Conservation (phyloP, 2,113 vertebrate genomes). For the Phaetusa simplex region DNA sequence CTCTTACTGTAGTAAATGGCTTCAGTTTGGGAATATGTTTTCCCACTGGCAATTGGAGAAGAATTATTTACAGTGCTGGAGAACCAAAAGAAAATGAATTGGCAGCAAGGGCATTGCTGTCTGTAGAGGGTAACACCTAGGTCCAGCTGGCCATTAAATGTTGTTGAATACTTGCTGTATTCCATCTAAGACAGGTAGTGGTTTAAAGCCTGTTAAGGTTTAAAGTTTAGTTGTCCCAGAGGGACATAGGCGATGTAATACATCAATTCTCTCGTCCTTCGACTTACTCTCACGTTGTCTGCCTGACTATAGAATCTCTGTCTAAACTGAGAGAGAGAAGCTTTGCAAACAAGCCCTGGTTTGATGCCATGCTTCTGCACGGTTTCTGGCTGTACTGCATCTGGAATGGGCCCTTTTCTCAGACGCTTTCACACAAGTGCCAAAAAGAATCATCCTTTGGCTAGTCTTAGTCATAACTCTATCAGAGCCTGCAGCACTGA, state of each 20-base stretch:
- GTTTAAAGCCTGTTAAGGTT: neutral
- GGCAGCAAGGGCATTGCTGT: neutral
- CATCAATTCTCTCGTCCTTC: neutral
- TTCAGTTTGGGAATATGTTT: neutral
- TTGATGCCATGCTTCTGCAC: neutral
- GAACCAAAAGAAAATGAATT: neutral
- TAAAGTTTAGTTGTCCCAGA: neutral
- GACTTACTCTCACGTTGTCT: neutral
- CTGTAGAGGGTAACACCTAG: neutral
- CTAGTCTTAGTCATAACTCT: neutral
- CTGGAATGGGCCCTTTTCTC: neutral
- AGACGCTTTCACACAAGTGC: neutral
- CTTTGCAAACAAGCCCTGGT: neutral
- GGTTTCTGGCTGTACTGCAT: neutral
- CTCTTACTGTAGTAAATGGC: neutral
- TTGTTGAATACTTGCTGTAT: neutral
- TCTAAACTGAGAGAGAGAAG: neutral
- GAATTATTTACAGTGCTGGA: neutral
- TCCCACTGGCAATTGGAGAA: neutral
- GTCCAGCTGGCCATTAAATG: neutral
- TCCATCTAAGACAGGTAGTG: neutral
- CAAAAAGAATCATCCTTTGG: neutral
- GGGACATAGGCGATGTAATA: neutral
- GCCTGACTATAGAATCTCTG: neutral
- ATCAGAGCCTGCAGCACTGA: neutral